Evolutionary conservation across 2,797 vertebrate species (phyloP), one percentile per base, ranked within the genome.

Genomic region (Alauda arvensis): DNA sequence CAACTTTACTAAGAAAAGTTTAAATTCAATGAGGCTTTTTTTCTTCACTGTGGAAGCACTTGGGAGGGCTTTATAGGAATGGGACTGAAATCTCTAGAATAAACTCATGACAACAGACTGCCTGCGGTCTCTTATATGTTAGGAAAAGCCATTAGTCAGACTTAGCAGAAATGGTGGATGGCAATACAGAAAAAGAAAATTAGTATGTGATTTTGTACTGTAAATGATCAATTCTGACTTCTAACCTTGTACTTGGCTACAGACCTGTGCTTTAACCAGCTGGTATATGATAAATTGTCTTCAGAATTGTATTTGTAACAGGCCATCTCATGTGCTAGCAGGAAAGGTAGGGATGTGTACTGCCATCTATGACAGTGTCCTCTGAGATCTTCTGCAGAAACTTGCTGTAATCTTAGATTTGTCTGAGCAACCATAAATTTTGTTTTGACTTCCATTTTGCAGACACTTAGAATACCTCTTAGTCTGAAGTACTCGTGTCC

Each of bases 401-500:
- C 29, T 29, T 65, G 33, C 61, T 6, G 2, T 76, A 46, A 31
- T 89, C 39, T 86, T 76, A 39, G n/a, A 49, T 71, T 84, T 77
- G 18, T 84, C 59, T 74, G 49, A 56, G 33, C 39, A 76, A 28
- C 21, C 79, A 3, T 68, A 49, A 52, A n/a, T 69, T 82, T 83
- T 25, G 6, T 29, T 70, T 83, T 70, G 29, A 81, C 77, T 94
- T 82, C 77, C 28, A 88, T 90, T 95, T 87, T 91, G 61, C 92
- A 99, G 99, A 99, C 99, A 16, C 94, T 99, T 85, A 97, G 98
- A 92, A 98, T 99, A 94, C 99, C 99, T 75, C 96, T 99, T 85
- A 98, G 98, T 89, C 91, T 99, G 96, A 99, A 99, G 95, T 99
- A 99, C 46, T 98, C 98, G 29, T 99, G 99, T 95, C 99, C 99